A percentile compares a stretch with the other conserved stretches of the same genome.
Evolutionary conservation across 1,140 invertebrate species (phyloP).

Genomic region (Pogonus chalceus): DNA sequence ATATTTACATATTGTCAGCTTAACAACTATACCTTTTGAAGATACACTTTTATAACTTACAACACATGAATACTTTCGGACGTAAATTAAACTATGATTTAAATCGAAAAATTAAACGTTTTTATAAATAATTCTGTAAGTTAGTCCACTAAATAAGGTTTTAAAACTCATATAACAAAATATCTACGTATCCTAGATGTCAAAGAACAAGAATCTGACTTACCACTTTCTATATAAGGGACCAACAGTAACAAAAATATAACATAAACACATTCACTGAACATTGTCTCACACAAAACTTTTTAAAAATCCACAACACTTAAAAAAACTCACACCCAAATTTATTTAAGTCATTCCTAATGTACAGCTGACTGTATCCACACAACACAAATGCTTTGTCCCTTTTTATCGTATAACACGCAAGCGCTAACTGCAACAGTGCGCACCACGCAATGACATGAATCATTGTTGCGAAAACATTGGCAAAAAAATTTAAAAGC

Average conservation of each 20-base stretch:
- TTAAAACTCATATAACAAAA: not conserved
- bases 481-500: too few relatives aligned
- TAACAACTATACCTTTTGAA: too few relatives aligned
- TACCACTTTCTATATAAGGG: conserved; percentile 47
- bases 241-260: conserved; percentile 43
- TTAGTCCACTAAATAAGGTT: too few relatives aligned
- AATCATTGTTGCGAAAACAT: too few relatives aligned
- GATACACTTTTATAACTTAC: too few relatives aligned
- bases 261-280: conserved; percentile 47
- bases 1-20: too few relatives aligned
- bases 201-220: conserved; percentile 26
- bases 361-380: conserved; percentile 42
- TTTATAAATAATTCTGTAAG: too few relatives aligned
- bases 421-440: conserved; percentile 32
- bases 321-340: conserved; percentile 18
- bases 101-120: too few relatives aligned
- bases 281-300: conserved; percentile 39
- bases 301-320: conserved; percentile 14
- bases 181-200: not conserved
- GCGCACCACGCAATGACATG: too few relatives aligned
- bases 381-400: conserved; percentile 45
- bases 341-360: conserved; percentile 21
- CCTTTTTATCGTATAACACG: conserved; percentile 37
- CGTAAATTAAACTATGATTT: too few relatives aligned
- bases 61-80: too few relatives aligned